A percentile compares a stretch with the other conserved stretches of the same genome.
These are phyloP conservation scores for Drosophila lutescens DNA, from an alignment of 2,888 invertebrate genomes.

Conservation along the genomic window DNA sequence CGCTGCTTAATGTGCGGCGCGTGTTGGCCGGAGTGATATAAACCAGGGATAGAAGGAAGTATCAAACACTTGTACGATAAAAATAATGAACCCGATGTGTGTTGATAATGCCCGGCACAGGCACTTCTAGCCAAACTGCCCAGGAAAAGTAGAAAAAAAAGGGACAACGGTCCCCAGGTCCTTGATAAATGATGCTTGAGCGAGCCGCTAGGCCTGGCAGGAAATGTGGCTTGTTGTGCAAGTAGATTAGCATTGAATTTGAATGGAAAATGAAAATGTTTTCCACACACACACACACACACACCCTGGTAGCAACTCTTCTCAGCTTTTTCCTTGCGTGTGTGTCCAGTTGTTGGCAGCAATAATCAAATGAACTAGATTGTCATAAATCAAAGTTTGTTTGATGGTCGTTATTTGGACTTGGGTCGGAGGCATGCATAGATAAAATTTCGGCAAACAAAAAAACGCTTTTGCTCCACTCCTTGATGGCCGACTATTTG, in stretches of 20 bases:
- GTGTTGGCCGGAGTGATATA: conserved; percentile 51
- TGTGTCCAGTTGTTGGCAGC: conserved; percentile 37
- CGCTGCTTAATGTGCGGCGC: conserved; percentile 69
- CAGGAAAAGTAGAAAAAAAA: conserved; percentile 33
- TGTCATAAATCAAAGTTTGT: conserved; percentile 76
- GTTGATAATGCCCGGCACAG: conserved; percentile 67
- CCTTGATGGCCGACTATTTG: conserved; percentile 40
- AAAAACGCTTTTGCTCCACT: conserved; percentile 24
- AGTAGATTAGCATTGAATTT: conserved; percentile 77
- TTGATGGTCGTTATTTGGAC: conserved; percentile 50
- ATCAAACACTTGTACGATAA: conserved; percentile 42
- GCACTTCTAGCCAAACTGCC: conserved; percentile 36
- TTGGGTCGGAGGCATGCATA: conserved; percentile 47
- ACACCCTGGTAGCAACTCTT: conserved; percentile 9
- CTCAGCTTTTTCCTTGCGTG: conserved; percentile 10
- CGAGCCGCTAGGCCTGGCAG: conserved; percentile 33
- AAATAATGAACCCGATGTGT: conserved; percentile 71
- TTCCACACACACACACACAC: conserved; percentile 37
- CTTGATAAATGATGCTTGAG: conserved; percentile 71
- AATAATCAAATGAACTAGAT: conserved; percentile 75
- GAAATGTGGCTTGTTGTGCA: conserved; percentile 65
- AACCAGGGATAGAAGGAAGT: conserved; percentile 23
- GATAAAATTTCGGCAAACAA: conserved; percentile 57
- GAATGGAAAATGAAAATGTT: conserved; percentile 76
- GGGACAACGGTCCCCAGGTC: conserved; percentile 47